Base-by-base conservation (phyloP, 2,797 vertebrate genomes). In the Sebastes matsubarae region DNA sequence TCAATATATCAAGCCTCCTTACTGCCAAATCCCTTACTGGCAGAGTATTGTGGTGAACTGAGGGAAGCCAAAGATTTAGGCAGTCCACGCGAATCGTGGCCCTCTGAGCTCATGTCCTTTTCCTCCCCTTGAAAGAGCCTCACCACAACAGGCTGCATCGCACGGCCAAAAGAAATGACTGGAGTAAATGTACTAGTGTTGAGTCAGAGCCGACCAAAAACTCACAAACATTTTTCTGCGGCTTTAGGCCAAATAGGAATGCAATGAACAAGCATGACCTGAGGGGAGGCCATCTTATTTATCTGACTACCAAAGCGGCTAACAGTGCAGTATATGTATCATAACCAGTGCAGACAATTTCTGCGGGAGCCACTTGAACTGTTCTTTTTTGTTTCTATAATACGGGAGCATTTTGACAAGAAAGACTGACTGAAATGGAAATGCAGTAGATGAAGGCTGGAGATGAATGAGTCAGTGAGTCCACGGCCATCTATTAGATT, bases 111-210 rank as follows among this genome's bases (percentile, higher is more conserved):
- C 1, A 22, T 63, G 71, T 86, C 81, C 79, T 83, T 68, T 72
- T 11, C 72, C 60, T 81, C 64, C 76, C 46, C 69, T 77, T 25
- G 1, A 83, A 75, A 64, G 65, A 46, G 18, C 54, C 75, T 71
- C 80, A 80, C 80, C 89, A 87, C 89, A 83, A 81, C 84, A 74
- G 85, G 84, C 86, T 61, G 81, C 80, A 12, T 82, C 4, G 4
- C 42, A 16, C 89, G 85, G 92, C 88, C 88, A 93, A 77, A 79
- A 77, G 74, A 89, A 87, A 92, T 75, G 67, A 88, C 71, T 69
- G 72, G 77, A 91, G 83, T 82, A 76, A 87, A 89, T 91, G 71
- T 75, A 72, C 84, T 42, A 77, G 84, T 66, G 81, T 85, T 87
- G 85, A 84, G 66, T 89, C 73, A 72, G 78, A 81, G 86, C 80